Base-by-base conservation (phyloP, 2,113 vertebrate species). In the Sialia sialis region DNA sequence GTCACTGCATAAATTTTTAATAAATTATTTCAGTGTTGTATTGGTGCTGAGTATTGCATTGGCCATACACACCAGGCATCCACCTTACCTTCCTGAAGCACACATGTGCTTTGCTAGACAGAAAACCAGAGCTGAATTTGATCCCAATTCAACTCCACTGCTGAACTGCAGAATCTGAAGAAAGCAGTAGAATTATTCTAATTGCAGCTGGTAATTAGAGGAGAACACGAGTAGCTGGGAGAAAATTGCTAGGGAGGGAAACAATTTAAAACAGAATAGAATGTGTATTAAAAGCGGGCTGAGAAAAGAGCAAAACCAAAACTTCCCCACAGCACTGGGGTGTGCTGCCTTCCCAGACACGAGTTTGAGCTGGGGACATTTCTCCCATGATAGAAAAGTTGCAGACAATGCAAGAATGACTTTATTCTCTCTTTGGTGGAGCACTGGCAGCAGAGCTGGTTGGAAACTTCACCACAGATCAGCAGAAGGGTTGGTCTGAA, bases 381-480 rank as follows among this genome's bases (percentile, higher is more conserved):
- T 72, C 29, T 95, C 12, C 60, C n/a, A 13, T 10, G 46, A 87
- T 92, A 84, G 84, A 95, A 96, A 60, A 75, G 77, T 77, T 90
- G 60, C 79, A 79, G 85, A 66, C 4, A 95, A 22, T 59, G 8
- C 6, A 68, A 80, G 91, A 66, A 68, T 96, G 93, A 85, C 92
- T 96, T 92, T 84, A 17, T 49, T 97, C 82, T 92, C 90, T 84
- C 83, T n/a, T n/a, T 93, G 66, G 90, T 96, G 67, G 95, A 82
- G 29, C 39, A 62, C 29, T 84, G 2, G 1, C 51, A 87, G 48
- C 36, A 94, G 63, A 96, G 87, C 44, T 77, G 68, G 38, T 75
- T 96, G 76, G 78, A 90, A 94, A 30, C 16, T 79, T 76, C 7
- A 9, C 27, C n/a, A 32, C 52, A 92, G 94, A 77, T 55, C 59